A percentile compares a stretch with the other conserved stretches of the same genome.
These are phyloP conservation scores for Poecilia gillii DNA, from an alignment of 2,797 vertebrate species.

Conservation along the genomic window DNA sequence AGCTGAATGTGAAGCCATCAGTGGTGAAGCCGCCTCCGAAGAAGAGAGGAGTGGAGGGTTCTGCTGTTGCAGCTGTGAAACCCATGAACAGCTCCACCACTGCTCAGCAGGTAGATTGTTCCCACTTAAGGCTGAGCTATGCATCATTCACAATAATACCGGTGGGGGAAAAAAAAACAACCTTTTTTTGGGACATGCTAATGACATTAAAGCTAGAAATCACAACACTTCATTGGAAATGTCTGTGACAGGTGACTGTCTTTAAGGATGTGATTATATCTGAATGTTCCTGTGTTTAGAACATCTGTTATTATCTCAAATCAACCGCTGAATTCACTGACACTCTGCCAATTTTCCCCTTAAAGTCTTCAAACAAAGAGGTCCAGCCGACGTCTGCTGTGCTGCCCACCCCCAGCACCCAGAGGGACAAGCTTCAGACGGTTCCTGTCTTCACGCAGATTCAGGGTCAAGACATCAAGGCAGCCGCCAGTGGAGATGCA, in stretches of 20 bases:
- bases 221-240: too few species aligned
- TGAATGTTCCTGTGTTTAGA: background rate
- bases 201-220: too few species aligned
- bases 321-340: background rate
- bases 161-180: background rate
- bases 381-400: conserved; percentile 32
- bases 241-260: background rate
- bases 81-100: conserved; percentile 78
- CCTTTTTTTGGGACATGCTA: too few species aligned
- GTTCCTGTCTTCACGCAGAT: conserved; percentile 56
- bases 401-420: conserved; percentile 34
- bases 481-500: conserved; percentile 8
- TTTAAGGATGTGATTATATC: background rate
- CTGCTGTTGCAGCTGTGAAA: conserved; percentile 89
- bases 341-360: background rate
- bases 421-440: conserved; percentile 61
- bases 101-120: background rate
- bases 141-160: background rate
- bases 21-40: conserved; percentile 85
- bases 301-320: background rate
- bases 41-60: conserved; percentile 78
- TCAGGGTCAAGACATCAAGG: conserved; percentile 33
- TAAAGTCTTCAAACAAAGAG: conserved; percentile 29
- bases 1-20: conserved; percentile 87
- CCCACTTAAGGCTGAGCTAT: background rate